Base-by-base conservation (phyloP, 2,113 vertebrate species). In the Chlorodrepanis virens region DNA sequence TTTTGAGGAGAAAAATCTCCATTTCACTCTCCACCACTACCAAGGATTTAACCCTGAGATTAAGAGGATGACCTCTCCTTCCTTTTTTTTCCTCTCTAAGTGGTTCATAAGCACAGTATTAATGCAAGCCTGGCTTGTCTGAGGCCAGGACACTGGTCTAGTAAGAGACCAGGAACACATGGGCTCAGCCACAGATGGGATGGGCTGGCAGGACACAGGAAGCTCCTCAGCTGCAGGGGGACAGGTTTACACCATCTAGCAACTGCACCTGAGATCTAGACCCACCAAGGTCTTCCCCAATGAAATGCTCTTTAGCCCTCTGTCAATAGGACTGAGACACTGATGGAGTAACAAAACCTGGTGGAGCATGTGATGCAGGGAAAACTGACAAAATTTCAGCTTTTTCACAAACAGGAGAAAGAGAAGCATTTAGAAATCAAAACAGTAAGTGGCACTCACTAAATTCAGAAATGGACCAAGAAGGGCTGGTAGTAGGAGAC, bases 351-450 rank as follows among this genome's bases (percentile, higher is more conserved):
- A 92, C 12, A 80, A 64, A 81, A 67, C 12, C 37, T 9, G 9
- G 45, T 23, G 40, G 44, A 50, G 12, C 0, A 0, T 5, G 27
- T 44, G 25, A 75, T 8, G 37, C 2, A 45, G 20, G 25, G 14
- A 71, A 81, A 91, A 45, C 5, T 2, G 1, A 91, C 33, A 35
- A 63, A 63, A 44, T 35, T 81, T 22, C 52, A 77, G 15, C 1
- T 86, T 76, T 49, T 2, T 45, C 61, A 69, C 40, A 79, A 85
- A 57, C 16, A 69, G 24, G 14, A 72, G 50, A 31, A 10, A 11
- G 42, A 82, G 54, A 76, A 75, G 27, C 21, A 53, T 54, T 83
- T 20, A 35, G 49, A 76, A 91, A n/a, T 12, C n/a, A 40, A 42
- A 40, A 25, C 10, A 75, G 31, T 53, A 37, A 85, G 49, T 2